Evolutionary conservation across 2,888 invertebrate genomes (phyloP).

Genomic region (Ceraclea dissimilis): DNA sequence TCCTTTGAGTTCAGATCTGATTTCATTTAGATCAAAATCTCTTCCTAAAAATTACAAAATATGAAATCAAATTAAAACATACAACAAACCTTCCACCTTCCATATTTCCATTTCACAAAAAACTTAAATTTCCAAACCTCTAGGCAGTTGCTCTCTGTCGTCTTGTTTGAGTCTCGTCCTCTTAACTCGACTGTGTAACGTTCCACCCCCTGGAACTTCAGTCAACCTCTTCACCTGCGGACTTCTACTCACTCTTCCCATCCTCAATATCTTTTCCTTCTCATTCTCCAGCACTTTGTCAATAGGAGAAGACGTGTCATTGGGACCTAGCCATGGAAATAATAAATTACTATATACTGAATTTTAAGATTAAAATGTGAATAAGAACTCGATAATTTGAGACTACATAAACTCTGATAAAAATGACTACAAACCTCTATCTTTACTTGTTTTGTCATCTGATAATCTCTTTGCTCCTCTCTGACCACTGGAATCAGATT

Average conservation of each 20-base stretch:
- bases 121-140: slow-evolving; percentile 14
- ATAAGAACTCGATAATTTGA: too few species aligned
- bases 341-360: too few species aligned
- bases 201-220: slow-evolving; percentile 11
- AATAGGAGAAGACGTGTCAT: slow-evolving; percentile 1
- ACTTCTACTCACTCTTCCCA: slow-evolving; percentile 18
- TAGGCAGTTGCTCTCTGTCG: slow-evolving; percentile 19
- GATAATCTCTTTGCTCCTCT: slow-evolving; percentile 39
- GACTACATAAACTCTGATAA: not conserved
- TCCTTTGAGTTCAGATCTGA: slow-evolving; percentile 76
- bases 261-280: slow-evolving; percentile 16
- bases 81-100: too few species aligned
- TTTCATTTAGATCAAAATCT: slow-evolving; percentile 79
- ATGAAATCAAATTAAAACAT: not conserved
- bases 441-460: slow-evolving; percentile 32
- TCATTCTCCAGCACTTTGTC: slow-evolving; percentile 9
- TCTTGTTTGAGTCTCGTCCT: slow-evolving; percentile 22
- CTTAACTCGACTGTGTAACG: slow-evolving; percentile 18
- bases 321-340: not conserved
- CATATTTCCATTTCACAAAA: slow-evolving; percentile 13
- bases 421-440: slow-evolving; percentile 17
- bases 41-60: slow-evolving; percentile 45
- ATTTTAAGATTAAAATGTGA: too few species aligned
- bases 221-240: slow-evolving; percentile 21
- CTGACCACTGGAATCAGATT: slow-evolving; percentile 45